phyloP scores from a whole-genome alignment of 2,797 vertebrate genomes.

The Sebastes matsubarae region DNA sequence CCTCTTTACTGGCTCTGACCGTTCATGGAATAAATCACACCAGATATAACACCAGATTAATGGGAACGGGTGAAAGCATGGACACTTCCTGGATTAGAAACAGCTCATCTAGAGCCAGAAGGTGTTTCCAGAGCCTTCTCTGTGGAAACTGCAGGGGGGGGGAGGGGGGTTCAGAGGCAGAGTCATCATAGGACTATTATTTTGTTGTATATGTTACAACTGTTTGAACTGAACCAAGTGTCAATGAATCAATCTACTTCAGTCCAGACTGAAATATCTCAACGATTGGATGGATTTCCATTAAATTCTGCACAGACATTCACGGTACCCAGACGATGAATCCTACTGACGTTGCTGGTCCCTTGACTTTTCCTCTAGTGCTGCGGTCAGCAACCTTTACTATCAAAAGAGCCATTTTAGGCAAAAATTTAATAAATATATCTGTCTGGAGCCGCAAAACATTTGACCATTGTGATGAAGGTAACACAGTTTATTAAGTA shows the following conservation, averaged over 20 bases:
- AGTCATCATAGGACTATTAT: not conserved
- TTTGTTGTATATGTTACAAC: not conserved
- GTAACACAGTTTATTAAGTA: too few relatives aligned
- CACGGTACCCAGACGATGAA: not conserved
- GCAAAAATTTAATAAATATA: too few relatives aligned
- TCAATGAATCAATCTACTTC: not conserved
- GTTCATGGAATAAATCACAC: conserved; percentile 54
- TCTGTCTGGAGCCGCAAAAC: too few relatives aligned
- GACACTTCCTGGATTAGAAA: conserved; percentile 47
- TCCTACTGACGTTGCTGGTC: not conserved
- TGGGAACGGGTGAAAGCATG: not conserved
- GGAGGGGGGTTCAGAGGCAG: not conserved
- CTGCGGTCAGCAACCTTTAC: too few relatives aligned
- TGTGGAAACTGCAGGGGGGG: not conserved
- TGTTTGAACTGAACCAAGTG: not conserved
- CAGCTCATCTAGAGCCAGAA: not conserved
- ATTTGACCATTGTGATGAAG: too few relatives aligned
- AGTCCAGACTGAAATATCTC: not conserved
- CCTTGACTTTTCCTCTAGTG: not conserved
- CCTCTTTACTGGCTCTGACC: conserved; percentile 24
- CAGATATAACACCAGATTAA: conserved; percentile 54
- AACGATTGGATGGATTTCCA: not conserved
- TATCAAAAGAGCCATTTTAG: too few relatives aligned
- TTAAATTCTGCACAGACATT: not conserved
- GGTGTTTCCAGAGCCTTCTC: conserved; percentile 10